Conservation (phyloP, 2,888 invertebrate species). For the Sphaerophoria taeniata region DNA sequence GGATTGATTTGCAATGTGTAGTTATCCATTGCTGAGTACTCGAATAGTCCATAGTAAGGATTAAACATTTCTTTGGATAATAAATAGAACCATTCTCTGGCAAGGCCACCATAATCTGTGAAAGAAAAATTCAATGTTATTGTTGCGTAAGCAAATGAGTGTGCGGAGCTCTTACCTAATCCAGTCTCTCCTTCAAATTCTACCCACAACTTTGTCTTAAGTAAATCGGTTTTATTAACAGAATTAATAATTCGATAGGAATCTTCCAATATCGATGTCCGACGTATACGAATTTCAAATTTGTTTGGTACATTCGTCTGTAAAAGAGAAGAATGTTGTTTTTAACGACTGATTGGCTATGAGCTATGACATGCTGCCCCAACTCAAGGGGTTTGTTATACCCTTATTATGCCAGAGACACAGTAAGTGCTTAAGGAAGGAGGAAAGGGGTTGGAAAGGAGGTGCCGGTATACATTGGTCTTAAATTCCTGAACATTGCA, state of each 20-base stretch:
- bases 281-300: constrained; percentile 96
- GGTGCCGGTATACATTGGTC: too few relatives aligned
- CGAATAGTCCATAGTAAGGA: constrained; percentile 99
- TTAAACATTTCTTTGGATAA: constrained; percentile 99
- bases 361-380: too few relatives aligned
- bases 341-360: too few relatives aligned
- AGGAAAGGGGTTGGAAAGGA: too few relatives aligned
- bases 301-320: constrained; percentile 98
- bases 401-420: too few relatives aligned
- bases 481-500: too few relatives aligned
- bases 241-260: constrained; percentile 97
- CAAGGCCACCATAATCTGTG: constrained; percentile 96
- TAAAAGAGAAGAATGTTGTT: constrained; percentile 75
- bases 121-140: constrained; percentile 77
- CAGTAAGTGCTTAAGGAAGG: too few relatives aligned
- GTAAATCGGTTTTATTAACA: constrained; percentile 93
- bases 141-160: constrained; percentile 18
- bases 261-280: constrained; percentile 97
- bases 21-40: constrained; percentile 99
- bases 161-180: constrained; percentile 82
- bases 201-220: constrained; percentile 99
- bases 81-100: constrained; percentile 99
- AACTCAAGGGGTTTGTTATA: too few relatives aligned
- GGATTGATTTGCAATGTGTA: constrained; percentile 99
- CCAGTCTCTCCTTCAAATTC: constrained; percentile 99